Percentiles rank a stretch among this genome's conserved stretches.
Evolutionary conservation across 2,797 vertebrate species (phyloP).

Genomic region (Argya squamiceps): DNA sequence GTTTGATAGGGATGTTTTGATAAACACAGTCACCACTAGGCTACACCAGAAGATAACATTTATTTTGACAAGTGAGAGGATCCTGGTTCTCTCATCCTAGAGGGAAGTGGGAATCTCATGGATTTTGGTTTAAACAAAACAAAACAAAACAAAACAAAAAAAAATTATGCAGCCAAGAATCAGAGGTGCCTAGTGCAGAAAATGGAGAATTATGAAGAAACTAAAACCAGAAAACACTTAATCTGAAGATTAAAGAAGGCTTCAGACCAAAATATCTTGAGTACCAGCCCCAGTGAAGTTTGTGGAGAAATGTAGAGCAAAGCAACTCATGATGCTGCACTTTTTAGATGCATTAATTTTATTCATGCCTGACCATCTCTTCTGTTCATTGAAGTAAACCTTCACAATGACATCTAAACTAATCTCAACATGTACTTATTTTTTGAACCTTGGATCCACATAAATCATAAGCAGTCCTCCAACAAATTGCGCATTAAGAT

Average conservation of each 20-base stretch:
- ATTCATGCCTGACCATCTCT: not conserved
- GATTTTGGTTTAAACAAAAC: not conserved
- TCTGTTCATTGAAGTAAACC: not conserved
- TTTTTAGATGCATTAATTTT: not conserved
- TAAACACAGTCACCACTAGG: not conserved
- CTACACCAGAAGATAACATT: not conserved
- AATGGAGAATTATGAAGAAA: not conserved
- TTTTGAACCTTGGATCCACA: not conserved
- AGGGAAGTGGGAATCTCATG: not conserved
- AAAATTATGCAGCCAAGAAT: not conserved
- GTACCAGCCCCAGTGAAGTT: not conserved
- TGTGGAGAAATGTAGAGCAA: not conserved
- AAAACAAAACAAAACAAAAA: no score
- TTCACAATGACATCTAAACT: not conserved
- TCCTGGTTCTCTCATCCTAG: not conserved
- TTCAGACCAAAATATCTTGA: not conserved
- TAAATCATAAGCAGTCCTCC: not conserved
- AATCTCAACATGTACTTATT: not conserved
- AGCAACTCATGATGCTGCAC: not conserved
- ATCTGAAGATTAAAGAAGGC: not conserved
- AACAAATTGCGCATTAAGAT: not conserved
- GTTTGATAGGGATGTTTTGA: not conserved
- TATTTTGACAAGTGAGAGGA: not conserved
- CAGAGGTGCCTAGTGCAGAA: not conserved
- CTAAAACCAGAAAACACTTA: not conserved